Conservation (phyloP, 2,797 vertebrate species). For the Mus spretus region DNA sequence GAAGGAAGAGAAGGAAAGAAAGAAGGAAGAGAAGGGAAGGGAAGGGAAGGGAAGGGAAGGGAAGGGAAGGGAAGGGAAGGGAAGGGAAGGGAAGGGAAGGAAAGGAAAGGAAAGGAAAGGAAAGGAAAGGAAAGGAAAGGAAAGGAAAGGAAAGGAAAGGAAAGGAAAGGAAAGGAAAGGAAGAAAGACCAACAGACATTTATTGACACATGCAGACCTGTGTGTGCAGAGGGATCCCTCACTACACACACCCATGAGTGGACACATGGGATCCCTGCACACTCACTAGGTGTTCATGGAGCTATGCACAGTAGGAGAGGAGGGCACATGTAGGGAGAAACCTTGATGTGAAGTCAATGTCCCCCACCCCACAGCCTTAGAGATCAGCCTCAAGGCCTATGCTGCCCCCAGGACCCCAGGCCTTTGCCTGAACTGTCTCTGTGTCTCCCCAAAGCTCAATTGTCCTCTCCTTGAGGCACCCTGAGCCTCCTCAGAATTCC, state of each 20-base stretch:
- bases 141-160: no score
- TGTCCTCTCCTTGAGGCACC: background rate
- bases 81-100: no score
- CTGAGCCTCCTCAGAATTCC: background rate
- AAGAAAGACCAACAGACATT: background rate
- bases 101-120: no score
- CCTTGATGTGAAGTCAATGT: no score
- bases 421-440: background rate
- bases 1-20: no score
- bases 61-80: rapidly evolving
- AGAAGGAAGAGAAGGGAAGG: no score
- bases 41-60: no score
- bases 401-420: rapidly evolving
- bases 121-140: no score
- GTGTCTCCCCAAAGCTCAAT: background rate
- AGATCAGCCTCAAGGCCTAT: background rate
- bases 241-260: rapidly evolving
- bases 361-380: background rate
- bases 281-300: background rate
- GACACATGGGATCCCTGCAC: no score
- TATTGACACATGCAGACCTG: background rate
- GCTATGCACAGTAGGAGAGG: background rate
- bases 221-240: background rate
- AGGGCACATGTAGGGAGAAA: no score
- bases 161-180: rapidly evolving